These are phyloP conservation scores for Polyergus mexicanus DNA, from an alignment of 1,140 invertebrate genomes.

Conservation along the genomic window DNA sequence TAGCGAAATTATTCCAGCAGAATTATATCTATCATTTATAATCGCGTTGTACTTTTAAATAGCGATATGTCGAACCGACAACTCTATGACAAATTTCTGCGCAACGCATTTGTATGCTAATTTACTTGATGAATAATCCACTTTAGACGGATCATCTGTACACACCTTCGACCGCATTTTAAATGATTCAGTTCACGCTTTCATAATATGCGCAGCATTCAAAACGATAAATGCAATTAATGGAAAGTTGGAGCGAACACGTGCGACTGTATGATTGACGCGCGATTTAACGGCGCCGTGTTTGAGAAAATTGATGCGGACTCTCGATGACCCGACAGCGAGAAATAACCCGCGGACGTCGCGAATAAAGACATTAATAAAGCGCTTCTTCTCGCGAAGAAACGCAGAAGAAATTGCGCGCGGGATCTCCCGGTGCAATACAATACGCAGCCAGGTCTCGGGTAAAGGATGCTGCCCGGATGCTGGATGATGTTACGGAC, in stretches of 20 bases:
- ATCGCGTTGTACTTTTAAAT: conserved; percentile 19
- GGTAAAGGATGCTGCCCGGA: conserved; percentile 65
- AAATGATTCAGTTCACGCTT: conserved; percentile 32
- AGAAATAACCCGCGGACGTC: conserved; percentile 64
- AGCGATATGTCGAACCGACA: conserved; percentile 24
- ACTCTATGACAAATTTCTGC: conserved; percentile 16
- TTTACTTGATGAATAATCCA: conserved; percentile 44
- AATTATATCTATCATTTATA: not conserved
- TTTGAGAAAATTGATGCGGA: conserved; percentile 5
- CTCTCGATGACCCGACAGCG: conserved; percentile 2
- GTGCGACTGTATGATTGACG: conserved; percentile 55
- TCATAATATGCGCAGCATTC: conserved; percentile 37
- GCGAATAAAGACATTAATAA: conserved; percentile 80
- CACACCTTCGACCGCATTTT: conserved; percentile 45
- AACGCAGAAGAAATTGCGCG: conserved; percentile 36
- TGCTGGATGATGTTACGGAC: conserved; percentile 67
- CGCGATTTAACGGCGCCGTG: conserved; percentile 15
- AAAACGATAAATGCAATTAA: conserved; percentile 64
- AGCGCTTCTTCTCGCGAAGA: conserved; percentile 67
- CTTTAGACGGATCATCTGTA: not conserved
- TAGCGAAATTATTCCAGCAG: not conserved
- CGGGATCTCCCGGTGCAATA: conserved; percentile 66
- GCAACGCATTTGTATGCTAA: conserved; percentile 48
- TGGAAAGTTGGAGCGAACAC: conserved; percentile 44
- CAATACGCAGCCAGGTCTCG: conserved; percentile 64